phyloP scores from a whole-genome alignment of 1,140 invertebrate genomes.

The Augochlora pura region DNA sequence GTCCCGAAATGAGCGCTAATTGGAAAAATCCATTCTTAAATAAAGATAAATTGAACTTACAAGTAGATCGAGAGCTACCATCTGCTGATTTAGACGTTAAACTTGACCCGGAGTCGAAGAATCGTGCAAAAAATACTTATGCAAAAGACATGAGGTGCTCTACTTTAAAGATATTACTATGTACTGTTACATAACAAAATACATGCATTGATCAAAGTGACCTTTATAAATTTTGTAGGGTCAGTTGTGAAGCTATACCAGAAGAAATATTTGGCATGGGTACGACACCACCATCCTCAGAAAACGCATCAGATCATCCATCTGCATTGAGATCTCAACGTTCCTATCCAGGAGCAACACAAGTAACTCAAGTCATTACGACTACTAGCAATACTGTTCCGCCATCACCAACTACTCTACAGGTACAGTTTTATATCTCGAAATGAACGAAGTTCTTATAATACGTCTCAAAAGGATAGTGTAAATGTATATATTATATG shows the following conservation, averaged over 20 bases:
- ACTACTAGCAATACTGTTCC: slow-evolving; percentile 72
- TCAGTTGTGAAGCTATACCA: slow-evolving; percentile 93
- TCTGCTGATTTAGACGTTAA: slow-evolving; percentile 72
- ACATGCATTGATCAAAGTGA: background rate
- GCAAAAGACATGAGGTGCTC: slow-evolving; percentile 84
- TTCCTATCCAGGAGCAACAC: slow-evolving; percentile 72
- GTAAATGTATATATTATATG: too few relatives aligned
- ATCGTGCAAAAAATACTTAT: slow-evolving; percentile 83
- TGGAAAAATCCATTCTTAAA: slow-evolving; percentile 87
- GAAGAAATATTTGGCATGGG: slow-evolving; percentile 89
- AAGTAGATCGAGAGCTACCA: slow-evolving; percentile 67
- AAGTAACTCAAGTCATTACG: slow-evolving; percentile 63
- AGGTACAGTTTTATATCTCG: slow-evolving; percentile 50
- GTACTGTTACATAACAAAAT: too few relatives aligned
- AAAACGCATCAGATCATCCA: slow-evolving; percentile 69
- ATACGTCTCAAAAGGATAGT: too few relatives aligned
- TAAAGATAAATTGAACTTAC: slow-evolving; percentile 77
- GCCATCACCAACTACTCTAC: slow-evolving; percentile 73
- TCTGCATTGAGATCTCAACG: slow-evolving; percentile 70
- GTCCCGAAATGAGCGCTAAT: slow-evolving; percentile 93
- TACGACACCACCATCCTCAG: slow-evolving; percentile 81
- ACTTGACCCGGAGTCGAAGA: slow-evolving; percentile 80
- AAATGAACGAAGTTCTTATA: too few relatives aligned
- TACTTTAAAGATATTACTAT: background rate
- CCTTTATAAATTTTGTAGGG: slow-evolving; percentile 75